phyloP scores from a whole-genome alignment of 2,888 invertebrate species.

The Agelastica alni region DNA sequence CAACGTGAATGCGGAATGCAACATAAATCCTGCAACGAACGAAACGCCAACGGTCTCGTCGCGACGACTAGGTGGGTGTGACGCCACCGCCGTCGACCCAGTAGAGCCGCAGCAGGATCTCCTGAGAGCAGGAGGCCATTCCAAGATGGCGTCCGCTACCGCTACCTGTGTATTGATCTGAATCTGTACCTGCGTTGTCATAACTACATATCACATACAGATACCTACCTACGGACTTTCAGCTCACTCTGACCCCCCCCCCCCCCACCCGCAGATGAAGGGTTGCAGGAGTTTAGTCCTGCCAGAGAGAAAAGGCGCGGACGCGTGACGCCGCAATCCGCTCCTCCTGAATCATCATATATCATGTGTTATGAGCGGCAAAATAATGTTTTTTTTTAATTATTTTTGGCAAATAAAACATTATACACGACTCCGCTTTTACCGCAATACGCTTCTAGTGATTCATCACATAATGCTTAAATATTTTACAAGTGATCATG shows the following conservation, averaged over 20 bases:
- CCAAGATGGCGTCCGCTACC: constrained; percentile 35
- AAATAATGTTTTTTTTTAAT: no score
- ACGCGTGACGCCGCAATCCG: background rate
- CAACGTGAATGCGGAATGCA: constrained; percentile 12
- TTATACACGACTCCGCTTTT: no score
- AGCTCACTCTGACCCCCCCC: no score
- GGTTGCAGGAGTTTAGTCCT: constrained; percentile 31
- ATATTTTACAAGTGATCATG: no score
- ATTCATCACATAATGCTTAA: no score
- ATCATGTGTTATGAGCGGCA: no score
- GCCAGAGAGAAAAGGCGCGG: constrained; percentile 16
- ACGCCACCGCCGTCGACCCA: constrained; percentile 6
- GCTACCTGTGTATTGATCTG: constrained; percentile 39
- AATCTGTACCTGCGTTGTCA: constrained; percentile 35
- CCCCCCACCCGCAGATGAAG: constrained; percentile 21
- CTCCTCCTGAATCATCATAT: background rate
- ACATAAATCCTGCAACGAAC: constrained; percentile 31
- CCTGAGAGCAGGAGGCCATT: constrained; percentile 35
- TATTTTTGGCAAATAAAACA: no score
- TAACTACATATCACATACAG: constrained; percentile 41
- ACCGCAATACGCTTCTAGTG: no score
- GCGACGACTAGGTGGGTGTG: constrained; percentile 35
- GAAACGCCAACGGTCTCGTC: background rate
- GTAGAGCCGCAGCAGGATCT: constrained; percentile 39
- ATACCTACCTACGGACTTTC: constrained; percentile 30